These are phyloP conservation scores for Cervus canadensis DNA, from an alignment of 2,113 vertebrate genomes.

Conservation along the genomic window DNA sequence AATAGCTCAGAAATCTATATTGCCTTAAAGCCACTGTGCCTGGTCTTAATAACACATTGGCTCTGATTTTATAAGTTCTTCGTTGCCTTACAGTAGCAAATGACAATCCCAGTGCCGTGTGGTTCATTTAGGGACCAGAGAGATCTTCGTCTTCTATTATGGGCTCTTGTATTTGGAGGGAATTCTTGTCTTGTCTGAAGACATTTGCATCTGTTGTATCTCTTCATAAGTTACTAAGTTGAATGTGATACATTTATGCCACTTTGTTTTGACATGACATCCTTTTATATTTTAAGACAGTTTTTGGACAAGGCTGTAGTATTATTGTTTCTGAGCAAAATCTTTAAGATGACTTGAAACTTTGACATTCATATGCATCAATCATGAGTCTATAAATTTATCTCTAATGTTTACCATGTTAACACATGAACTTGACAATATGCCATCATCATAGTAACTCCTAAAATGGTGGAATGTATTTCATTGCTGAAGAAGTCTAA, in stretches of 20 bases:
- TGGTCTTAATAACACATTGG: constrained; percentile 37
- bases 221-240: constrained; percentile 10
- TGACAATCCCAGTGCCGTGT: not conserved
- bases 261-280: not conserved
- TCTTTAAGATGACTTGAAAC: not conserved
- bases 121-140: constrained; percentile 1
- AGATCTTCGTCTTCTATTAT: not conserved
- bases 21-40: constrained; percentile 56
- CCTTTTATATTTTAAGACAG: not conserved
- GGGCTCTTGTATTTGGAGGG: not conserved
- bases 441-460: not conserved
- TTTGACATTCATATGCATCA: not conserved
- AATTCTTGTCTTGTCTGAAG: not conserved
- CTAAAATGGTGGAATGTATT: not conserved
- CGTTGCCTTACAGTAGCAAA: constrained; percentile 30
- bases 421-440: not conserved
- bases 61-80: not conserved
- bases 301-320: not conserved
- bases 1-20: constrained; percentile 69
- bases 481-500: not conserved
- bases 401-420: not conserved
- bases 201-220: not conserved
- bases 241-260: constrained; percentile 1
- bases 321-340: not conserved
- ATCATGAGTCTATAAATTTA: not conserved